Evolutionary conservation across 2,797 vertebrate genomes (phyloP).

Genomic region (Hybognathus amarus): DNA sequence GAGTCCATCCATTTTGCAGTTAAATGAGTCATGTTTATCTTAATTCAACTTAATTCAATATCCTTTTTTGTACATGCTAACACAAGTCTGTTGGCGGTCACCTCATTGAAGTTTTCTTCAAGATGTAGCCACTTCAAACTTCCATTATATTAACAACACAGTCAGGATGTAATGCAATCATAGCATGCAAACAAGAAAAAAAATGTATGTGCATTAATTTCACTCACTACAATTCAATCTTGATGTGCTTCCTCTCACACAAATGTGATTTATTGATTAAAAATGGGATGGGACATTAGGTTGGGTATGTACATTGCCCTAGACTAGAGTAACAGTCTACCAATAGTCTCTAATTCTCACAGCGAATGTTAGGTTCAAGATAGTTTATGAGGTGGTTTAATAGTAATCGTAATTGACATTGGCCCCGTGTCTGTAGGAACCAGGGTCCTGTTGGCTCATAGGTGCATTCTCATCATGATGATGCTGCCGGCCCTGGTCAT

Average conservation of each 20-base stretch:
- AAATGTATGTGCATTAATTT: neutral
- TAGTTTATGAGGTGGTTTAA: slow-evolving; percentile 53
- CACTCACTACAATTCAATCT: neutral
- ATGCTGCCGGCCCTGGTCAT: slow-evolving; percentile 78
- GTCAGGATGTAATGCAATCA: neutral
- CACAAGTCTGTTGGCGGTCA: neutral
- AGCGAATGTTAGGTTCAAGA: neutral
- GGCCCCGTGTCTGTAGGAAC: slow-evolving; percentile 79
- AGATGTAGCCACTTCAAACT: neutral
- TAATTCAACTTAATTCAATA: neutral
- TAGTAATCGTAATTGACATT: slow-evolving; percentile 86
- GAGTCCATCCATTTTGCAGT: neutral
- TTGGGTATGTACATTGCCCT: neutral
- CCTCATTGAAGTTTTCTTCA: neutral
- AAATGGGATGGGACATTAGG: neutral
- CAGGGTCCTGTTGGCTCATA: slow-evolving; percentile 73
- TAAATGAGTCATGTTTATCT: slow-evolving; percentile 3
- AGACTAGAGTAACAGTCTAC: neutral
- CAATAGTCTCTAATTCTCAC: neutral
- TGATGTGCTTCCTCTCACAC: neutral
- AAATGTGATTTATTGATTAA: neutral
- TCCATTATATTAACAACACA: neutral
- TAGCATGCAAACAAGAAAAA: neutral
- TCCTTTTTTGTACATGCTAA: neutral
- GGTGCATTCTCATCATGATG: slow-evolving; percentile 84